phyloP scores from a whole-genome alignment of 2,113 vertebrate genomes.

The Stegastes partitus region DNA sequence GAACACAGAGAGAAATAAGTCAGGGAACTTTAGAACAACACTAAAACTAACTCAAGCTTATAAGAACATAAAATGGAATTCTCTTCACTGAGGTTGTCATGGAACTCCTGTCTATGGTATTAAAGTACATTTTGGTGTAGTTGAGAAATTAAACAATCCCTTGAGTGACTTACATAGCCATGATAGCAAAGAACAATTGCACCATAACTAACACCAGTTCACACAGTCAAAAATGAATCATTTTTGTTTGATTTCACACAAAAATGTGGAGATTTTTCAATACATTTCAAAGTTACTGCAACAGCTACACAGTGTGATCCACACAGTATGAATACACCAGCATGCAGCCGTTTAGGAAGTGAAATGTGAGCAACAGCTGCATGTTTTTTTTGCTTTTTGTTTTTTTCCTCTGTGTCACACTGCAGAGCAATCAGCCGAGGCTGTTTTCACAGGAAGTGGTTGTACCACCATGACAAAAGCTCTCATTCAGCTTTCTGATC shows the following conservation, averaged over 20 bases:
- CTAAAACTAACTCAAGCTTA: not conserved
- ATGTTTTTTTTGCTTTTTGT: slow-evolving; percentile 5
- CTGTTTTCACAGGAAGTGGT: slow-evolving; percentile 78
- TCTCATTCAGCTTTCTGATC: slow-evolving; percentile 74
- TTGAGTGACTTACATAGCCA: not conserved
- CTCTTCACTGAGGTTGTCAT: not conserved
- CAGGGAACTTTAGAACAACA: not conserved
- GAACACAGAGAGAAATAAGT: slow-evolving; percentile 57
- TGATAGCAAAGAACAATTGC: not conserved
- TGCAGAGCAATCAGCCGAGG: slow-evolving; percentile 45
- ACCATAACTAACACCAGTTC: not conserved
- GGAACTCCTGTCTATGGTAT: no score
- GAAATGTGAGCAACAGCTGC: slow-evolving; percentile 57
- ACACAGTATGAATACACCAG: not conserved
- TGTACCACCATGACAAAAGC: slow-evolving; percentile 50
- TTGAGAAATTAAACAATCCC: not conserved
- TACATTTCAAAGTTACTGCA: not conserved
- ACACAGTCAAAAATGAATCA: not conserved
- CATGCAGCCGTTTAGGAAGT: slow-evolving; percentile 40
- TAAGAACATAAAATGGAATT: not conserved
- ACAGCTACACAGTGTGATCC: not conserved
- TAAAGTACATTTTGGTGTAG: not conserved
- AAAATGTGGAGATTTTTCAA: not conserved
- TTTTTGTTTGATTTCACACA: not conserved
- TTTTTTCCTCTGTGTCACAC: slow-evolving; percentile 22